phyloP scores from a whole-genome alignment of 2,888 invertebrate genomes.

The Calameuta pallipes region DNA sequence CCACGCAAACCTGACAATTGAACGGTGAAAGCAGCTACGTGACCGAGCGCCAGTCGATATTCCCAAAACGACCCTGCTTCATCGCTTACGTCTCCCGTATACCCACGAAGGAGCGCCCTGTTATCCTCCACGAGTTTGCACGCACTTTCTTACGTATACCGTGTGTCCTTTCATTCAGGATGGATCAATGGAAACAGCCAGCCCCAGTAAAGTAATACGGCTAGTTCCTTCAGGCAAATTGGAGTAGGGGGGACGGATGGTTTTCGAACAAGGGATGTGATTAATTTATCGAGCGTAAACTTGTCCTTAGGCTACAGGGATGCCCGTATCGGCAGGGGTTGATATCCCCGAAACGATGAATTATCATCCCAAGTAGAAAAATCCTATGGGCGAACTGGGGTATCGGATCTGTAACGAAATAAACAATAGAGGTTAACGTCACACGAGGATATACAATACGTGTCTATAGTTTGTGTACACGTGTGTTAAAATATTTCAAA shows the following conservation, averaged over 20 bases:
- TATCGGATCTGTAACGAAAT: neutral
- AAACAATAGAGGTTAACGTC: neutral
- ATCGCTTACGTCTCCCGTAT: neutral
- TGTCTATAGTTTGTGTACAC: neutral
- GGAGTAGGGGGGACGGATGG: constrained; percentile 25
- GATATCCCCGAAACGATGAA: neutral
- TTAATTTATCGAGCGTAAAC: constrained; percentile 52
- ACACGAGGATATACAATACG: neutral
- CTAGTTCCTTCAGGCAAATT: constrained; percentile 12
- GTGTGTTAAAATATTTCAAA: neutral
- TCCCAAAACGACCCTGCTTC: neutral
- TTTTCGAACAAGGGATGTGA: constrained; percentile 38
- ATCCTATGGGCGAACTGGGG: neutral
- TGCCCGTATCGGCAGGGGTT: neutral
- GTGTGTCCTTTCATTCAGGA: neutral
- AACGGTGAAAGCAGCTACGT: neutral
- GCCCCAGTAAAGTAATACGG: neutral
- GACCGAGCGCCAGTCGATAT: neutral
- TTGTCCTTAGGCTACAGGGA: neutral
- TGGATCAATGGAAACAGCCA: neutral
- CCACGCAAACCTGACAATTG: neutral
- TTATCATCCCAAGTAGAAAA: neutral
- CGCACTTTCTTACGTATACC: neutral
- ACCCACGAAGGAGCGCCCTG: neutral
- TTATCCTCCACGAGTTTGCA: neutral